A percentile compares a stretch with the other conserved stretches of the same genome.
These are phyloP conservation scores for Ophioninae sp. DNA, from an alignment of 2,888 invertebrate species.

Conservation along the genomic window DNA sequence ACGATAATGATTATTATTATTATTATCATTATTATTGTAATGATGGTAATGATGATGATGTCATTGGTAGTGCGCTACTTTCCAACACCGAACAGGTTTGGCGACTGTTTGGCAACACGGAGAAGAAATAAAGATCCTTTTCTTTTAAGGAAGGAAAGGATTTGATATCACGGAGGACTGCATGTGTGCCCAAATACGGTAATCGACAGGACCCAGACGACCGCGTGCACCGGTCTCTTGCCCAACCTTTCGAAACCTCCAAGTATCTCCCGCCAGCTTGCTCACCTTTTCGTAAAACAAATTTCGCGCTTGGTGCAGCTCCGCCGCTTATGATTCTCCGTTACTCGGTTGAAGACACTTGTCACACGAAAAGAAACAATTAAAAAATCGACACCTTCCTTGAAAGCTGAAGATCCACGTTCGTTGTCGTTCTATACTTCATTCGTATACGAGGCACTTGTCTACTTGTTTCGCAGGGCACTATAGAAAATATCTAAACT, in stretches of 20 bases:
- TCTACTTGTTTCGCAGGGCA: slow-evolving; percentile 30
- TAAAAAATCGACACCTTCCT: neutral
- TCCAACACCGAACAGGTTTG: neutral
- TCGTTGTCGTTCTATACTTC: slow-evolving; percentile 16
- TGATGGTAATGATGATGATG: too few species aligned
- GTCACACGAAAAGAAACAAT: slow-evolving; percentile 4
- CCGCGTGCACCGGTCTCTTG: slow-evolving; percentile 52
- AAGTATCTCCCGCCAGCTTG: neutral
- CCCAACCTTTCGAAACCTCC: slow-evolving; percentile 27
- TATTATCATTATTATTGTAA: too few species aligned
- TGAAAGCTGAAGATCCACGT: neutral
- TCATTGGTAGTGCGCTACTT: neutral
- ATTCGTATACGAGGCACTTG: slow-evolving; percentile 47
- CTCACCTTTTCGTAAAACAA: neutral
- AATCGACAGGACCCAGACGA: slow-evolving; percentile 38
- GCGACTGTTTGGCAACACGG: neutral
- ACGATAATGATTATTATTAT: too few species aligned
- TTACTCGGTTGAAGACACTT: slow-evolving; percentile 21
- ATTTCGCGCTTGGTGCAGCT: too few species aligned
- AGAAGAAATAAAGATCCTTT: neutral
- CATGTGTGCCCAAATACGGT: slow-evolving; percentile 56
- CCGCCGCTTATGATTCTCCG: neutral
- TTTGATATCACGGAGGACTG: slow-evolving; percentile 30
- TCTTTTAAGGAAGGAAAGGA: slow-evolving; percentile 22
- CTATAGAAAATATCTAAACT: slow-evolving; percentile 48